Conservation (phyloP, 2,113 vertebrate species). For the Oncorhynchus tshawytscha region DNA sequence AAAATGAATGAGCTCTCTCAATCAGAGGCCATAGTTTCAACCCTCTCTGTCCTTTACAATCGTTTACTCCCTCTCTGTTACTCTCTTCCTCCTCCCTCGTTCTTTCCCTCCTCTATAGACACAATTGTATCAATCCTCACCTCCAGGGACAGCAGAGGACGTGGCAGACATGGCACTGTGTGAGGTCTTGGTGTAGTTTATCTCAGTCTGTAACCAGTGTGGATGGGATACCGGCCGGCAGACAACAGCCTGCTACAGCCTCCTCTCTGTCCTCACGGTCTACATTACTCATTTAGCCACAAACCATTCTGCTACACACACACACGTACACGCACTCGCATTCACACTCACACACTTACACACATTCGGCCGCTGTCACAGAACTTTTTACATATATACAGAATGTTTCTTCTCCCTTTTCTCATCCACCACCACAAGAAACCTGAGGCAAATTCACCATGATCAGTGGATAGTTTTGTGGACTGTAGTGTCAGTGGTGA, state of each 20-base stretch:
- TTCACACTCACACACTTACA: not conserved
- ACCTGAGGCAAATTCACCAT: not conserved
- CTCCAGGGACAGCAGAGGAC: not conserved
- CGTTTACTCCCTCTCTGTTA: conserved; percentile 1
- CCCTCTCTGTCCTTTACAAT: not conserved
- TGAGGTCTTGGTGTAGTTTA: too few relatives aligned
- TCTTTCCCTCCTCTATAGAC: not conserved
- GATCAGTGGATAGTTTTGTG: not conserved
- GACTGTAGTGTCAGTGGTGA: too few relatives aligned
- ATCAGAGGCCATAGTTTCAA: not conserved
- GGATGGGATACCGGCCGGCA: too few relatives aligned
- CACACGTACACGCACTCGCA: not conserved
- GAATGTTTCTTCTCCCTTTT: not conserved
- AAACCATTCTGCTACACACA: not conserved
- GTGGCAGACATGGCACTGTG: not conserved
- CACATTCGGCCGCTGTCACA: too few relatives aligned
- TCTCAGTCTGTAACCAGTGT: too few relatives aligned
- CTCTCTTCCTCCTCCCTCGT: not conserved
- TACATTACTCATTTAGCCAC: not conserved
- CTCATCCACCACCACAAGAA: not conserved
- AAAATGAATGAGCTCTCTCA: conserved; percentile 42
- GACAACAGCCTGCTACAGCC: too few relatives aligned
- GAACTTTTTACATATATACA: not conserved
- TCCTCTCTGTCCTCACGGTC: too few relatives aligned
- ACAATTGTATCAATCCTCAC: conserved; percentile 1